phyloP scores from a whole-genome alignment of 2,888 invertebrate genomes.

The Metellina segmentata region DNA sequence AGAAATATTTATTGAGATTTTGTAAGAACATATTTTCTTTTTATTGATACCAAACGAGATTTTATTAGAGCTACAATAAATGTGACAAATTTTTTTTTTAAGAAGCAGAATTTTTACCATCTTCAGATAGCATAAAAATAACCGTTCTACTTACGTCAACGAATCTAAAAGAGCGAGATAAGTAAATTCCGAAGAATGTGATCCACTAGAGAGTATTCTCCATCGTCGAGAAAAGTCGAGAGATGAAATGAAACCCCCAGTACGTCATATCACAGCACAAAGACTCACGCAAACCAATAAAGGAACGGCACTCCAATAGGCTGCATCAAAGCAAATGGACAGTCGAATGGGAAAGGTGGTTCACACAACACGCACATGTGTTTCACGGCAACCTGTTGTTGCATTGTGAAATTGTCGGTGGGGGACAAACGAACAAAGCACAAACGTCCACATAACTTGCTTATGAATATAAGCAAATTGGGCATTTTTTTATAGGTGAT shows the following conservation, averaged over 20 bases:
- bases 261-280: conserved; percentile 30
- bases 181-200: neutral
- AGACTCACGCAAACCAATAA: conserved; percentile 46
- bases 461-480: conserved; percentile 22
- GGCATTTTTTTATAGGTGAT: too few relatives aligned
- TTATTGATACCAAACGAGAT: too few relatives aligned
- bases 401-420: conserved; percentile 57
- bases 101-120: neutral
- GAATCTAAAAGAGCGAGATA: neutral
- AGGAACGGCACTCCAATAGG: conserved; percentile 25
- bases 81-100: neutral
- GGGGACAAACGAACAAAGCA: conserved; percentile 2
- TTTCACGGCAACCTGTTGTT: conserved; percentile 44
- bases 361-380: conserved; percentile 59
- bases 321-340: conserved; percentile 52
- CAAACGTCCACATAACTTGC: conserved; percentile 9
- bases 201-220: neutral
- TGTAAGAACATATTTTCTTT: too few relatives aligned
- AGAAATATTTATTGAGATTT: too few relatives aligned
- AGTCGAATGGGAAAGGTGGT: conserved; percentile 41
- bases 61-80: neutral
- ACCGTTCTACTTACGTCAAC: neutral
- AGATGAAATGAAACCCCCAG: conserved; percentile 2
- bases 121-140: too few relatives aligned
- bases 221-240: neutral